Evolutionary conservation across 2,888 invertebrate species (phyloP).

Genomic region (Agrotis clavis): DNA sequence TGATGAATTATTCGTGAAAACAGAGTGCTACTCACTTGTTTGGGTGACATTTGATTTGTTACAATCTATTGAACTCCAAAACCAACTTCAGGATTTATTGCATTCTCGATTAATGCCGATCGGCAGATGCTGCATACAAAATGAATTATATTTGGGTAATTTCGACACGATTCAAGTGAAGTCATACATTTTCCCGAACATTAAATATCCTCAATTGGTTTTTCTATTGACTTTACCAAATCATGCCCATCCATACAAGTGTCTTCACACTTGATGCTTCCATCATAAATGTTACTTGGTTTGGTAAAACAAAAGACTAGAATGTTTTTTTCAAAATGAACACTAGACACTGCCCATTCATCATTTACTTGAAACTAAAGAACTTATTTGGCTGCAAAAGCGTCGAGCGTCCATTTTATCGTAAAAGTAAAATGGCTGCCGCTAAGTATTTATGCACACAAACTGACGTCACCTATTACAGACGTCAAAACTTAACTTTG

Average conservation of each 20-base stretch:
- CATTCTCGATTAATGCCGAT: too few relatives aligned
- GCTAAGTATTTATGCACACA: constrained; percentile 44
- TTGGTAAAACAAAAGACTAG: constrained; percentile 17
- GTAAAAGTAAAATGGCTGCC: constrained; percentile 24
- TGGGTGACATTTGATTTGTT: background rate
- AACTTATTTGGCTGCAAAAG: constrained; percentile 22
- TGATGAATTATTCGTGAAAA: constrained; percentile 5
- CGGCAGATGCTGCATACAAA: too few relatives aligned
- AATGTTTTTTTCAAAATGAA: constrained; percentile 19
- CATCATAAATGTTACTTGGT: background rate
- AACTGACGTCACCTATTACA: constrained; percentile 29
- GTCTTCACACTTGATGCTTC: background rate
- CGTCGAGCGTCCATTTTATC: constrained; percentile 27
- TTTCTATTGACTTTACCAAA: background rate
- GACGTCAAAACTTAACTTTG: constrained; percentile 32
- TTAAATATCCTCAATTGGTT: background rate
- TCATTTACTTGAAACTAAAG: constrained; percentile 29
- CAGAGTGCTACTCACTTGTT: background rate
- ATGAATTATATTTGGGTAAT: too few relatives aligned
- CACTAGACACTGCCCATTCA: constrained; percentile 10
- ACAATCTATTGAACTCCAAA: too few relatives aligned
- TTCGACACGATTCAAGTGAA: too few relatives aligned
- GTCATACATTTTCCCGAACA: background rate
- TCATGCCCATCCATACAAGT: background rate
- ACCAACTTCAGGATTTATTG: too few relatives aligned